phyloP scores from a whole-genome alignment of 2,113 vertebrate genomes.

The Dasyprocta punctata region DNA sequence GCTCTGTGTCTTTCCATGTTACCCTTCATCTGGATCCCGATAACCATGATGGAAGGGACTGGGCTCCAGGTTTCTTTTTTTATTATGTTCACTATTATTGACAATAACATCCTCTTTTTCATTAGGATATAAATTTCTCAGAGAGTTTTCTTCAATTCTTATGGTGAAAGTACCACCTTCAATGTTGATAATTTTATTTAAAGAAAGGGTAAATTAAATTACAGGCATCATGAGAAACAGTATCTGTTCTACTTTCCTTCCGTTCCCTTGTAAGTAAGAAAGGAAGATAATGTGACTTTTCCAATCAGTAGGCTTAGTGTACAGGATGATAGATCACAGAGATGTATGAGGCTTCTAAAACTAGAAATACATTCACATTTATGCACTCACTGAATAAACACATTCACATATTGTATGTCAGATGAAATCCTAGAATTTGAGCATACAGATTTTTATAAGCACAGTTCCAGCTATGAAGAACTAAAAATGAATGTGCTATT shows the following conservation, averaged over 20 bases:
- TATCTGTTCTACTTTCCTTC: neutral
- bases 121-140: neutral
- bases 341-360: neutral
- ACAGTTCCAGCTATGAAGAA: neutral
- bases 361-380: neutral
- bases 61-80: neutral
- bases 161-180: neutral
- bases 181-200: neutral
- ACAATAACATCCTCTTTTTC: neutral
- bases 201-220: neutral
- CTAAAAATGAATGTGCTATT: neutral
- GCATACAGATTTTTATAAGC: neutral
- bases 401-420: neutral
- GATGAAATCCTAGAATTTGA: neutral
- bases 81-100: neutral
- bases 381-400: neutral
- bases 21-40: no score
- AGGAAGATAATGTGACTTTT: neutral
- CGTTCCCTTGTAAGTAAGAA: neutral
- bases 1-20: no score
- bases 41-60: no score
- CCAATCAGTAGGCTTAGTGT: neutral
- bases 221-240: neutral
- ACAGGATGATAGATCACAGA: neutral
- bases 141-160: neutral